Evolutionary conservation across 2,113 vertebrate genomes (phyloP).

Genomic region (Pelecanoides urinatrix): DNA sequence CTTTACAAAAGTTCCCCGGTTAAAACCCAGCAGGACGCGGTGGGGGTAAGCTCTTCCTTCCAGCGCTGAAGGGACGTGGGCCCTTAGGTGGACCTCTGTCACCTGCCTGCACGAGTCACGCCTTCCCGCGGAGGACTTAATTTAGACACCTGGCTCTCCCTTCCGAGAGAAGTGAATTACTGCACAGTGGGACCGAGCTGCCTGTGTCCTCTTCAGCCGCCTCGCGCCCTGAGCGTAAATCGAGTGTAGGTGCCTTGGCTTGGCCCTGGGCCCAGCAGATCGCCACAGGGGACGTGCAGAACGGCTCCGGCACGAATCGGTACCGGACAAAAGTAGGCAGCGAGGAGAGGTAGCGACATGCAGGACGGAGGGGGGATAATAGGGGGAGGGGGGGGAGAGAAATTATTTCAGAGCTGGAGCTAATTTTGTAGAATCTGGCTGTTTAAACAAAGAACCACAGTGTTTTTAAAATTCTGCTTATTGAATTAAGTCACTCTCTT

Average conservation of each 20-base stretch:
- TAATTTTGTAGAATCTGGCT: conserved; percentile 1
- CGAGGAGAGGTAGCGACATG: neutral
- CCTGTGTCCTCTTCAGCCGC: neutral
- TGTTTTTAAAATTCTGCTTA: conserved; percentile 35
- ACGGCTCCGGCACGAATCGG: rapidly evolving
- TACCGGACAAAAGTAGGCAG: neutral
- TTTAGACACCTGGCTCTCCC: neutral
- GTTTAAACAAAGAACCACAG: neutral
- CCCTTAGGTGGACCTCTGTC: neutral
- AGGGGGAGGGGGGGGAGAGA: neutral
- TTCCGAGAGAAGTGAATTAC: neutral
- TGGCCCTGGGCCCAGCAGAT: neutral
- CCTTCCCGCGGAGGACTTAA: neutral
- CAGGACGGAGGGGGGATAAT: neutral
- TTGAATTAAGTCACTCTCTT: neutral
- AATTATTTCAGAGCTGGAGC: neutral
- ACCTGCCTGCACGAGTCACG: neutral
- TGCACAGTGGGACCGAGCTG: rapidly evolving
- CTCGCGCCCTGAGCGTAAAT: neutral
- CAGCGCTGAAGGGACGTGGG: neutral
- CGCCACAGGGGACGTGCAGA: rapidly evolving
- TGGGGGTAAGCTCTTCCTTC: neutral
- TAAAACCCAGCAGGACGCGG: neutral
- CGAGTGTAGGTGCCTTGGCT: rapidly evolving
- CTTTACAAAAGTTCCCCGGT: neutral